Evolutionary conservation across 2,797 vertebrate genomes (phyloP), one percentile per base, ranked within the genome.

Genomic region (Triplophysa yarkandensis): DNA sequence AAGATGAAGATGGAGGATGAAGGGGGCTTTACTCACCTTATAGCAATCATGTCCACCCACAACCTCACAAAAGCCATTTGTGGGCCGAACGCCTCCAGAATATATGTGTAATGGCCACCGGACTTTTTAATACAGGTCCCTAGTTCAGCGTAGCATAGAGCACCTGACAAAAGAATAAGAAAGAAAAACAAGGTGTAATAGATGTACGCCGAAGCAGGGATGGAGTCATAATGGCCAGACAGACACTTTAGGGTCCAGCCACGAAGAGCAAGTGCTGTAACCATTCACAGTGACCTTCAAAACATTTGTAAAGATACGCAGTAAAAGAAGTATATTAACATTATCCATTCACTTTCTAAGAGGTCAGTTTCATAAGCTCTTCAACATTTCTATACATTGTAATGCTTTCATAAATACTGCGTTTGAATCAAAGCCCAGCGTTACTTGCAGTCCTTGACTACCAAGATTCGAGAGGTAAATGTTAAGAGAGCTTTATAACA

Each of bases 111-210:
- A 83, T 99, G 97, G 43, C 97, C 97, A 1, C 97, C 97, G 63
- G 97, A 98, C 85, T 98, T 98, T 89, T 93, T 95, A 77, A 99
- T 97, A 78, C 91, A 95, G 0, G 97, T 98, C 72, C 97, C 97
- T 79, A 98, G 81, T 73, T 99, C 97, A 68, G 96, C 97, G 30
- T 99, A 99, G 77, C 88, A 96, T 77, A 99, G 87, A 43, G 96
- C 97, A 86, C 97, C 97, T 99, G 23, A 17, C 1, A 34, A 6
- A 39, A 39, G 9, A 4, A 36, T 36, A 9, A 36, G 36, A 50
- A 46, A 46, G 34, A 3, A n/a, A 55, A 39, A 58, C 11, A 39
- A 57, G 28, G 14, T 0, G 0, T 55, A 71, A 71, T 36, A 66
- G 8, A 6, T 34, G 44, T 3, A 25, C 41, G 14, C 13, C 34